Evolutionary conservation across 2,797 vertebrate genomes (phyloP).

Genomic region (Pagetopsis macropterus): DNA sequence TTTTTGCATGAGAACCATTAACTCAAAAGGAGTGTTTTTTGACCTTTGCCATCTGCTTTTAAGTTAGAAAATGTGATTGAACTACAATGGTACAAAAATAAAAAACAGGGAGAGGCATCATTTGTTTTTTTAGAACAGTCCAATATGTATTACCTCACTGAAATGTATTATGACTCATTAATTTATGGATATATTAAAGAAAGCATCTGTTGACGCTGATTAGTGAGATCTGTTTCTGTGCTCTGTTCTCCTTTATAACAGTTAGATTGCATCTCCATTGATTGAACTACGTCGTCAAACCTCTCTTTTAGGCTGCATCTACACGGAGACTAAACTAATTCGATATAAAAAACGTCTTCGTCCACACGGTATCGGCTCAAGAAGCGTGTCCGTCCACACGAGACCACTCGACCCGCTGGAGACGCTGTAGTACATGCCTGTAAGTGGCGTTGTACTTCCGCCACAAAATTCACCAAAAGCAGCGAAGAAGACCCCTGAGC

Average conservation of each 20-base stretch:
- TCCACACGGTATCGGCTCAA: too few relatives aligned
- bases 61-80: background rate
- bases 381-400: too few relatives aligned
- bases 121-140: background rate
- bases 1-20: background rate
- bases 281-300: conserved; percentile 29
- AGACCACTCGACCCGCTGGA: too few relatives aligned
- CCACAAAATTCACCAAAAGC: too few relatives aligned
- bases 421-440: too few relatives aligned
- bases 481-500: too few relatives aligned
- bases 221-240: conserved; percentile 3
- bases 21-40: background rate
- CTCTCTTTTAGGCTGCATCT: background rate
- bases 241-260: conserved; percentile 19
- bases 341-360: too few relatives aligned
- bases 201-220: conserved; percentile 3
- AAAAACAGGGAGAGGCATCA: background rate
- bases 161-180: background rate
- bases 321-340: too few relatives aligned
- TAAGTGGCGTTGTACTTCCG: too few relatives aligned
- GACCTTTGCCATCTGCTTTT: background rate
- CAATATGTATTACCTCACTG: background rate
- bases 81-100: background rate
- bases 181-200: conserved; percentile 14
- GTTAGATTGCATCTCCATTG: conserved; percentile 26